Evolutionary conservation across 1,140 invertebrate genomes (phyloP).

Genomic region (Bombyx mandarina): DNA sequence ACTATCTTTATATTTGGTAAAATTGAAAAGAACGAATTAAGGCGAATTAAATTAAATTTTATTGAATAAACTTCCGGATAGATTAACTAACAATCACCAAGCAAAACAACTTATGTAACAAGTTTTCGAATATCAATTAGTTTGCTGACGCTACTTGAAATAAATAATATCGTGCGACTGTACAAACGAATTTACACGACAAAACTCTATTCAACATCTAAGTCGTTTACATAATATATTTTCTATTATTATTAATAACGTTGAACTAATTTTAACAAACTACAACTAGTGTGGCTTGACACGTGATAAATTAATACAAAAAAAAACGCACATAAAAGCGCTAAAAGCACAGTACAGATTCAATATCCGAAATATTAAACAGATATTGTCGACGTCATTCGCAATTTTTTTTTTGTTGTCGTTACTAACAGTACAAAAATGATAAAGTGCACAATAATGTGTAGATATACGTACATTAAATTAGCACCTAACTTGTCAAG

Average conservation of each 20-base stretch:
- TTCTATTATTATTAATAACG: slow-evolving; percentile 12
- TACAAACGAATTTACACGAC: slow-evolving; percentile 47
- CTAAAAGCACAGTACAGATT: slow-evolving; percentile 12
- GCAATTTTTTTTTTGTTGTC: slow-evolving; percentile 45
- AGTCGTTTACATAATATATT: slow-evolving; percentile 16
- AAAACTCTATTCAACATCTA: slow-evolving; percentile 23
- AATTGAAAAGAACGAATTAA: slow-evolving; percentile 23
- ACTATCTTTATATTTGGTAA: too few relatives aligned
- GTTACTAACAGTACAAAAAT: slow-evolving; percentile 20
- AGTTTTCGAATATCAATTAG: slow-evolving; percentile 31
- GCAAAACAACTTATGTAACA: slow-evolving; percentile 49
- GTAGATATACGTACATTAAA: slow-evolving; percentile 41
- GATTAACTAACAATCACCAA: slow-evolving; percentile 53
- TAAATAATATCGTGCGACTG: slow-evolving; percentile 37
- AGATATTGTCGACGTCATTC: slow-evolving; percentile 63
- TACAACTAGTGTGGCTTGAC: slow-evolving; percentile 11
- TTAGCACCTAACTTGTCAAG: slow-evolving; percentile 66
- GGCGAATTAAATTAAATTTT: slow-evolving; percentile 44
- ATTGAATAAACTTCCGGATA: slow-evolving; percentile 55
- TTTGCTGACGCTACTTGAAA: slow-evolving; percentile 29
- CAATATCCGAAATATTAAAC: slow-evolving; percentile 28
- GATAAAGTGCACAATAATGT: slow-evolving; percentile 54
- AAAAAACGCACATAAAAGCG: slow-evolving; percentile 3
- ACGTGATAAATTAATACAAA: slow-evolving; percentile 11
- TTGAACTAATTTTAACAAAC: slow-evolving; percentile 11